Percentiles rank a stretch among this genome's conserved stretches.
Conservation (phyloP, 2,113 vertebrate genomes). For the Rhineura floridana region DNA sequence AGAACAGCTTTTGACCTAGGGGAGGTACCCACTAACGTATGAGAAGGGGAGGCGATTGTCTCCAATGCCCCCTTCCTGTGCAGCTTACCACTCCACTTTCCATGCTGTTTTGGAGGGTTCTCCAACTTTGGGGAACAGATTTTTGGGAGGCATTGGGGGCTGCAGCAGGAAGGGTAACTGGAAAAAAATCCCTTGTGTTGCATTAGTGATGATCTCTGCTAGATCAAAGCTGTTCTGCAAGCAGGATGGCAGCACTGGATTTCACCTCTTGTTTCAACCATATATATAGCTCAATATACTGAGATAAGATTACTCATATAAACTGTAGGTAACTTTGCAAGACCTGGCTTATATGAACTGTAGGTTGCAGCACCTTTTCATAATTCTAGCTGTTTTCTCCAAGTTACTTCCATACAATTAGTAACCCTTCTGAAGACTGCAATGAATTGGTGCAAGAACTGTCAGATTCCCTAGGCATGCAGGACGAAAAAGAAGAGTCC, state of each 20-base stretch:
- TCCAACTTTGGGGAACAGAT: not conserved
- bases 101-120: not conserved
- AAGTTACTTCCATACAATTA: not conserved
- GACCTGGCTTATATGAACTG: not conserved
- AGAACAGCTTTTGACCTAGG: not conserved
- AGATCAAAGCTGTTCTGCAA: not conserved
- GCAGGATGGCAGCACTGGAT: not conserved
- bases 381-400: slow-evolving; percentile 13
- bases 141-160: not conserved
- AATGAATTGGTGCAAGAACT: slow-evolving; percentile 35
- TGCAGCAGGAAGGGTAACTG: not conserved
- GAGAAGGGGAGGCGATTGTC: not conserved
- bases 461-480: slow-evolving; percentile 28
- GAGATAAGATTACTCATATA: slow-evolving; percentile 11
- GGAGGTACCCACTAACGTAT: not conserved
- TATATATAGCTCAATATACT: not conserved
- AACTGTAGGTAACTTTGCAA: slow-evolving; percentile 15
- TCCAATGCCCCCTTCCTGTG: not conserved
- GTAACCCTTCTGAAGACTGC: slow-evolving; percentile 40
- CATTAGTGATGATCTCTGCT: too few species aligned
- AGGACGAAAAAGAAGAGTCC: not conserved
- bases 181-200: too few species aligned
- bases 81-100: not conserved
- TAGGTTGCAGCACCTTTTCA: not conserved
- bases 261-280: not conserved